Base-by-base conservation (phyloP, 2,888 invertebrate species). In the Aporophyla nigra region DNA sequence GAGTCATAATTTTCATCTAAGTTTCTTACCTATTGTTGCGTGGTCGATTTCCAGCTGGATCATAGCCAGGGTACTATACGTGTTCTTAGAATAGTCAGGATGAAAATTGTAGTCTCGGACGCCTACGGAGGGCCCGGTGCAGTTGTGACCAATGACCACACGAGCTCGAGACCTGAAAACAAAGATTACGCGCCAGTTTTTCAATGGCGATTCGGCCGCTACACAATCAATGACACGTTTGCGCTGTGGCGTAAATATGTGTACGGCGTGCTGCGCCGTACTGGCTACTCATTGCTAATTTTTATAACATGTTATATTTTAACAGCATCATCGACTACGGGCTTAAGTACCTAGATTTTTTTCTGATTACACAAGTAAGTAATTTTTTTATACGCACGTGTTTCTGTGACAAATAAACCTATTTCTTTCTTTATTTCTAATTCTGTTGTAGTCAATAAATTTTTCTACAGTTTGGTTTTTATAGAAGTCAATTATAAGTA, bases 11-110 rank as follows among this genome's bases (percentile, higher is more conserved):
- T 46, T 46, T 10, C 43, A 46, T 10, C 12, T 46, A 46, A 10
- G 10, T 9, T 46, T 46, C 43, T 46, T 46, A 46, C 43, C 43
- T 46, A 54, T 4, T 10, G 3, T 46, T 14, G 0, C 43, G n/a
- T 72, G n/a, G 27, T 72, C 71, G 27, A 49, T 46, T 71, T 72
- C 72, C 19, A 72, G n/a, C 33, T 73, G 73, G 16, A 73, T 73
- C 2, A 73, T 49, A 58, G 56, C 54, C 24, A 73, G 46, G 1
- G 73, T 24, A 73, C 73, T 73, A 24, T 58, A 58, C 19, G 49
- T 73, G 21, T 40, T 24, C 10, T 73, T 73, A 24, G 56, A 40
- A 27, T 58, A 73, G 49, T 72, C 73, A 40, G 73, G 56, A 58
- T 73, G 73, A 12, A 58, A 49, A 24, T 24, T 40, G 10, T 73